phyloP scores from a whole-genome alignment of 92 coral and sea anemone genomes.

The Palythoa grandiflora region DNA sequence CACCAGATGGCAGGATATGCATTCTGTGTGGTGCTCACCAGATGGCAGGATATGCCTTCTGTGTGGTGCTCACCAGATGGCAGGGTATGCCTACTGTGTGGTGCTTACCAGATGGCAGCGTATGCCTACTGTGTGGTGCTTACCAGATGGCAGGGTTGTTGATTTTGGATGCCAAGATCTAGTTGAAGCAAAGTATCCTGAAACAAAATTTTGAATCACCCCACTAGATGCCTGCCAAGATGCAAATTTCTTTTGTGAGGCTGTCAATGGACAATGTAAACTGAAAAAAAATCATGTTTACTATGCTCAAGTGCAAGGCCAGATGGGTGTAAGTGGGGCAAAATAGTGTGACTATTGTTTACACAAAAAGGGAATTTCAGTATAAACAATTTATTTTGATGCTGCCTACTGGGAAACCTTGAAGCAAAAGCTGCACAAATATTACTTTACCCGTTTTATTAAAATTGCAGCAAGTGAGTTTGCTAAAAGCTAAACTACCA shows the following conservation, averaged over 20 bases:
- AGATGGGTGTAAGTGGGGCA: constrained; percentile 44
- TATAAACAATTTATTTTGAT: constrained; percentile 45
- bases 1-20: too few species aligned
- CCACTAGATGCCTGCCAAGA: constrained; percentile 61
- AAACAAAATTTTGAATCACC: constrained; percentile 50
- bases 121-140: constrained; percentile 37
- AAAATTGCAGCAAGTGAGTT: constrained; percentile 38
- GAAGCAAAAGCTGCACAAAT: constrained; percentile 31
- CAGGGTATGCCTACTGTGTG: too few species aligned
- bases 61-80: too few species aligned
- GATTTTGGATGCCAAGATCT: constrained; percentile 25
- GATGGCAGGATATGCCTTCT: too few species aligned
- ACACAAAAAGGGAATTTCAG: constrained; percentile 33
- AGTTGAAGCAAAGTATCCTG: constrained; percentile 48
- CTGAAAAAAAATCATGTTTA: constrained; percentile 52
- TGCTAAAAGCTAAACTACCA: constrained; percentile 15
- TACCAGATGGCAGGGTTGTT: constrained; percentile 52
- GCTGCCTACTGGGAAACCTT: constrained; percentile 23
- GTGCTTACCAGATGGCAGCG: background rate
- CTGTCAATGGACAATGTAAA: constrained; percentile 29
- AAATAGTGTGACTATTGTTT: background rate
- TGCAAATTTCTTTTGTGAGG: constrained; percentile 31
- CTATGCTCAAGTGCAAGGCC: constrained; percentile 65
- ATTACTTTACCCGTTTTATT: constrained; percentile 41
- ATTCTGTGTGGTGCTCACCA: too few species aligned